Conservation (phyloP, 1,140 invertebrate genomes). For the Paraescarpia echinospica region DNA sequence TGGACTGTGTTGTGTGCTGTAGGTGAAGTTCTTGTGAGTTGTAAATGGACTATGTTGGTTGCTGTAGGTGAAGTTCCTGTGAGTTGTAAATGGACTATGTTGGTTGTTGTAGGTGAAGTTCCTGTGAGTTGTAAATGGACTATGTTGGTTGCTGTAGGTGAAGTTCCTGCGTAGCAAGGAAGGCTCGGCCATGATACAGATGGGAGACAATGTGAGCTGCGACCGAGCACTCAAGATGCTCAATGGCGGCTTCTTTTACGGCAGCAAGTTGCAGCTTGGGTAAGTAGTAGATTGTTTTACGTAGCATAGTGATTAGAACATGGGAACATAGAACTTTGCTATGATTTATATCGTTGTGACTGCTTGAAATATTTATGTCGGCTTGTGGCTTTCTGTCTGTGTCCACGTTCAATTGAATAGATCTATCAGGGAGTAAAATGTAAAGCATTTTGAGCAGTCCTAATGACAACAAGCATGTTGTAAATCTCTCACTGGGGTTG, state of each 20-base stretch:
- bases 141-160: conserved; percentile 67
- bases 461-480: background rate
- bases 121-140: background rate
- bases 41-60: no score
- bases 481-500: conserved; percentile 28
- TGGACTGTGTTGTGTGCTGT: no score
- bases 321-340: no score
- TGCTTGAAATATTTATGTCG: background rate
- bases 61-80: background rate
- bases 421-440: no score
- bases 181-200: conserved; percentile 99
- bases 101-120: background rate
- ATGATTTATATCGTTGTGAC: no score
- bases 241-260: conserved; percentile 86
- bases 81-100: background rate
- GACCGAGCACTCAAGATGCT: conserved; percentile 92
- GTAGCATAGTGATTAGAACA: no score
- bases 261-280: conserved; percentile 67
- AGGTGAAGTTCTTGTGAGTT: no score
- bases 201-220: conserved; percentile 93
- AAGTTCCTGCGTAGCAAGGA: conserved; percentile 99
- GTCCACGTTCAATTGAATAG: no score
- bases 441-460: no score
- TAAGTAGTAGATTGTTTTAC: conserved; percentile 46
- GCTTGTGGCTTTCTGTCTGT: background rate